Conservation (phyloP, 2,888 invertebrate genomes). For the Plebejus anna region DNA sequence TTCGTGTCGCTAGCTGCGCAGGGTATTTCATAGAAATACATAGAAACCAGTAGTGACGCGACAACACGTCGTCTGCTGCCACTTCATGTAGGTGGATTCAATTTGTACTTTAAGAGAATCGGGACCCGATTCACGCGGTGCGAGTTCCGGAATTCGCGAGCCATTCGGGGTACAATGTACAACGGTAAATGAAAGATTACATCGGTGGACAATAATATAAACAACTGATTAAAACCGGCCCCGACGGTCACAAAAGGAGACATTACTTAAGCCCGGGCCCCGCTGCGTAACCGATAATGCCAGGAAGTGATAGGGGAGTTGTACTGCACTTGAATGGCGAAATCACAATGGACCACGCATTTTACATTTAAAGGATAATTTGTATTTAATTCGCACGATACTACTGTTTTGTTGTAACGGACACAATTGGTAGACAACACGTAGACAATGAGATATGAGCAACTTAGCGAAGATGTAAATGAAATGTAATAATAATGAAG, state of each 20-base stretch:
- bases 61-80: too few relatives aligned
- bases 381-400: conserved; percentile 21
- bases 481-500: too few relatives aligned
- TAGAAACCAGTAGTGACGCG: too few relatives aligned
- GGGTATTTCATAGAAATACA: too few relatives aligned
- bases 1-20: too few relatives aligned
- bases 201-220: conserved; percentile 75
- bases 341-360: conserved; percentile 33
- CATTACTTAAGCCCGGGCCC: conserved; percentile 68
- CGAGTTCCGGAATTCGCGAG: conserved; percentile 36
- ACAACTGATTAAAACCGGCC: conserved; percentile 71
- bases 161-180: conserved; percentile 62
- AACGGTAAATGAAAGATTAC: conserved; percentile 74
- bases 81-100: too few relatives aligned
- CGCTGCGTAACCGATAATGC: conserved; percentile 65
- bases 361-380: conserved; percentile 27
- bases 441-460: too few relatives aligned
- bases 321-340: conserved; percentile 50
- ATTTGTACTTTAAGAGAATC: background rate
- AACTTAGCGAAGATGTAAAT: too few relatives aligned
- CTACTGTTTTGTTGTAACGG: background rate
- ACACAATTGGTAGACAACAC: background rate
- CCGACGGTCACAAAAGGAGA: conserved; percentile 73
- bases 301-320: conserved; percentile 71
- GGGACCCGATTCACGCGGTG: background rate